These are phyloP conservation scores for Brachyistius frenatus DNA, from an alignment of 2,113 vertebrate species.

Conservation along the genomic window DNA sequence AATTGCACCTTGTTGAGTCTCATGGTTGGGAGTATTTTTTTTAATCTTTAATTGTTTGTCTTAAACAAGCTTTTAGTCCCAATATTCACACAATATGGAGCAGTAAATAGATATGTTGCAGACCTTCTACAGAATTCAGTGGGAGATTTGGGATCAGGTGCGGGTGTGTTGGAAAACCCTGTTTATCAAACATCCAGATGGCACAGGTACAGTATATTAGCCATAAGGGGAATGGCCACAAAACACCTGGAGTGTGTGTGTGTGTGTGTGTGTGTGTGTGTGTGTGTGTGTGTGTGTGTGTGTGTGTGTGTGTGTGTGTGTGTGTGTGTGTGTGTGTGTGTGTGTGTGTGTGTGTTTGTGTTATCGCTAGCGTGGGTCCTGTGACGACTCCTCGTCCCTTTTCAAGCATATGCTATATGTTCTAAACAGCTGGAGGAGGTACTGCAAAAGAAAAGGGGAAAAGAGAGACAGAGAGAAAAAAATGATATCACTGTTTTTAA, in stretches of 20 bases:
- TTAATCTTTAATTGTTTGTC: not conserved
- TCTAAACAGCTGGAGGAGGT: constrained; percentile 83
- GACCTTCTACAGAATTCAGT: constrained; percentile 9
- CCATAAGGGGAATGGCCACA: constrained; percentile 22
- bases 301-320: not conserved
- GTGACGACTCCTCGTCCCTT: constrained; percentile 12
- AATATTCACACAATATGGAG: not conserved
- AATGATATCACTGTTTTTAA: not conserved
- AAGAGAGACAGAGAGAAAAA: not conserved
- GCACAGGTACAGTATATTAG: constrained; percentile 11
- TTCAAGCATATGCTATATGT: not conserved
- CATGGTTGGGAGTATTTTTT: not conserved
- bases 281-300: not conserved
- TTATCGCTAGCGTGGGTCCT: constrained; percentile 12
- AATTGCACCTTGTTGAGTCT: constrained; percentile 13
- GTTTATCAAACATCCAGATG: constrained; percentile 31
- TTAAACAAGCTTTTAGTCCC: not conserved
- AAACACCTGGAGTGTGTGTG: constrained; percentile 21
- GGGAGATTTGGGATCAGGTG: not conserved
- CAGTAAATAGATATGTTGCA: not conserved
- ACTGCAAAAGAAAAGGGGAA: constrained; percentile 66
- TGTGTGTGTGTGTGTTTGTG: not conserved
- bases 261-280: not conserved
- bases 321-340: not conserved
- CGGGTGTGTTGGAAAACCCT: constrained; percentile 24